These are phyloP conservation scores for Triplophysa siluroides DNA, from an alignment of 2,113 vertebrate genomes.

Conservation along the genomic window DNA sequence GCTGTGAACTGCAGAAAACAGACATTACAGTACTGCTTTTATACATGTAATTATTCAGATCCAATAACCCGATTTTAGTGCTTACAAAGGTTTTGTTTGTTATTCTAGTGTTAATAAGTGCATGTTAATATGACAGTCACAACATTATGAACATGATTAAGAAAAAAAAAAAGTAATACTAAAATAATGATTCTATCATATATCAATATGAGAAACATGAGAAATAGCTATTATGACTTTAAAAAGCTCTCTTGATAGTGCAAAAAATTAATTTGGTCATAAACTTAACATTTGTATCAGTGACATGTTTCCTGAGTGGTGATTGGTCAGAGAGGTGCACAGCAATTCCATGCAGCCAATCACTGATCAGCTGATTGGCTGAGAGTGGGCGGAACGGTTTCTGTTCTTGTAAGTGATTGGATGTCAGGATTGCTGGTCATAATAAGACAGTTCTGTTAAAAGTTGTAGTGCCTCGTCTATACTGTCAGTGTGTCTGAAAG, in stretches of 20 bases:
- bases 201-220: not conserved
- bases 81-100: not conserved
- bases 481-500: slow-evolving; percentile 60
- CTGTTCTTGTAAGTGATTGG: slow-evolving; percentile 10
- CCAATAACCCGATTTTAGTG: not conserved
- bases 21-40: not conserved
- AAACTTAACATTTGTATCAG: not conserved
- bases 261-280: not conserved
- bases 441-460: slow-evolving; percentile 36
- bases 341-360: not conserved
- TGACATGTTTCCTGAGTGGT: slow-evolving; percentile 12
- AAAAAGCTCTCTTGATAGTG: not conserved
- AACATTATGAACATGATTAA: not conserved
- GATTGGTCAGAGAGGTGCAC: not conserved
- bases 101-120: slow-evolving; percentile 2
- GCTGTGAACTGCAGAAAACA: not conserved
- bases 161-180: not conserved
- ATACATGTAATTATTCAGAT: not conserved
- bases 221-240: not conserved
- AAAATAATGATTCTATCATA: not conserved
- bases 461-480: slow-evolving; percentile 66
- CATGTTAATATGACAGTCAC: not conserved
- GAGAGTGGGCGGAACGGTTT: not conserved
- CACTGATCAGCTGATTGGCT: not conserved
- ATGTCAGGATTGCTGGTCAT: slow-evolving; percentile 37